Conservation (phyloP, 2,888 invertebrate species). For the Dyspetes luteomarginatus region DNA sequence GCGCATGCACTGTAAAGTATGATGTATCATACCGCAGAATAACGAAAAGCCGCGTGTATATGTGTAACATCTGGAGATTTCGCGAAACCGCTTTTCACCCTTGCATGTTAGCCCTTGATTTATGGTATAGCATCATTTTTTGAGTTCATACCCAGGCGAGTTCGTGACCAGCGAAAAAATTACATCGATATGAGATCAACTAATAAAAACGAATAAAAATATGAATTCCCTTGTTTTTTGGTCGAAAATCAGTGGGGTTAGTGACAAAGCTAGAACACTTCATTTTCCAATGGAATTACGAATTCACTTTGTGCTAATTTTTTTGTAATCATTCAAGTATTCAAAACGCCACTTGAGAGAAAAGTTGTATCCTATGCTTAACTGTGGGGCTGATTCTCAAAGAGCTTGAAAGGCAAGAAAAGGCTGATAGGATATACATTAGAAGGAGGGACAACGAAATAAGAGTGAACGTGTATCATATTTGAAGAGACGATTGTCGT, state of each 20-base stretch:
- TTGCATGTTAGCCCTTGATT: not conserved
- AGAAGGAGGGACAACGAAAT: not conserved
- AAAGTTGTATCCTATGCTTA: too few relatives aligned
- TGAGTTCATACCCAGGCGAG: not conserved
- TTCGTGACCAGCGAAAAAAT: not conserved
- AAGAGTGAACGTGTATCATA: not conserved
- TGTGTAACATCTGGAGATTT: not conserved
- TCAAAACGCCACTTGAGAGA: too few relatives aligned
- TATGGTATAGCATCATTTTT: not conserved
- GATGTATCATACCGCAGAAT: not conserved
- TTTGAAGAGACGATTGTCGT: constrained; percentile 19
- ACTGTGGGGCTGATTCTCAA: too few relatives aligned
- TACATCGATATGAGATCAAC: not conserved
- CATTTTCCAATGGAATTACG: too few relatives aligned
- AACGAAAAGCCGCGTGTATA: not conserved
- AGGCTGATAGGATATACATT: not conserved
- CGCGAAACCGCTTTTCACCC: not conserved
- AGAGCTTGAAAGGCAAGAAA: not conserved
- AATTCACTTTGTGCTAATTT: too few relatives aligned
- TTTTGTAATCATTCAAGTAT: too few relatives aligned
- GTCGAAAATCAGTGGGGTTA: too few relatives aligned
- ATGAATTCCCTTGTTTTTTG: too few relatives aligned
- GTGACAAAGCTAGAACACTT: too few relatives aligned
- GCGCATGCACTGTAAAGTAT: constrained; percentile 28
- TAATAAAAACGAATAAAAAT: not conserved